Base-by-base conservation (phyloP, 2,113 vertebrate species). In the Pterophyllum scalare region DNA sequence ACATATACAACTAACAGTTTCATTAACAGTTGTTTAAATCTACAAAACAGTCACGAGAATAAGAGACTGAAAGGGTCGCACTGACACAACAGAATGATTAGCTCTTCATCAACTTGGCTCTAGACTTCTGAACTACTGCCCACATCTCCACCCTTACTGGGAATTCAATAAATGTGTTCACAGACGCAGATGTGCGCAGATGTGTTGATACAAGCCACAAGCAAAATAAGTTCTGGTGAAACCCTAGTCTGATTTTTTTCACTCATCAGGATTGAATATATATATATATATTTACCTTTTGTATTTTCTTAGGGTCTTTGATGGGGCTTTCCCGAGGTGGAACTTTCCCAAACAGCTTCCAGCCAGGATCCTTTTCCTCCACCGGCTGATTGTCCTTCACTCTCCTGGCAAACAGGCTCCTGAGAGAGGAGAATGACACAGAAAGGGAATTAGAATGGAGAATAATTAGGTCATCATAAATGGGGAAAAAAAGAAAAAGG, bases 281-380 rank as follows among this genome's bases (percentile, higher is more conserved):
- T n/a, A 38, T 15, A n/a, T n/a, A n/a, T n/a, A n/a, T n/a, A n/a
- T 64, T 3, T 97, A 99, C 98, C 97, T 98, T 97, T 56, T 95
- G 96, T 20, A 92, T 94, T 92, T 90, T 97, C 93, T 94, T 95
- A 1, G 96, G 89, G 54, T 97, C 96, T 92, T 94, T 98, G 62
- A 92, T 81, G 33, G 94, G 93, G 75, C 87, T 94, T 82, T 98
- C 97, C 77, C 95, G 92, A 4, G 89, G 94, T 12, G 97, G 95
- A 22, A 95, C 94, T 94, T 96, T 98, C 64, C 97, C 97, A 94
- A 99, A 99, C 54, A 99, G 95, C 87, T 96, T 99, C 97, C 97
- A 98, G 40, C 97, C 97, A 52, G 95, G 93, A 89, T 98, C 97
- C 86, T 82, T 95, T 70, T 94, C 96, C 77, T 96, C 96, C 84